These are phyloP conservation scores for Serilophus lunatus DNA, from an alignment of 2,113 vertebrate species.

Conservation along the genomic window DNA sequence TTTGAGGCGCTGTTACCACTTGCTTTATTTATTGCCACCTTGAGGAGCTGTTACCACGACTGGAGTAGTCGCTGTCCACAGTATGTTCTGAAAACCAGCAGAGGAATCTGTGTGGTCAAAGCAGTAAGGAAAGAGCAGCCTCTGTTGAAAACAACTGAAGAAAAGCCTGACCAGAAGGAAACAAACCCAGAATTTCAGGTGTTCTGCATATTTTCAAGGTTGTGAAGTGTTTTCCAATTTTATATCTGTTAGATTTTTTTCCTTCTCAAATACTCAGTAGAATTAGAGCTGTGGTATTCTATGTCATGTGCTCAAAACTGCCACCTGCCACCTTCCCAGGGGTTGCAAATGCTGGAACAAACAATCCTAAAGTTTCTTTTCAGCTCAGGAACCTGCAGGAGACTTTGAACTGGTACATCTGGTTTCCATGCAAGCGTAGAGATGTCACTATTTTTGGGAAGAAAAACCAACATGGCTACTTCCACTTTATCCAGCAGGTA, in stretches of 20 bases:
- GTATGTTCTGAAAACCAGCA: constrained; percentile 29
- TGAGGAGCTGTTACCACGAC: constrained; percentile 36
- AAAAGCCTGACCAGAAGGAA: neutral
- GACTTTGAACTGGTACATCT: neutral
- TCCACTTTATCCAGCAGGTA: neutral
- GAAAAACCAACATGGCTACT: neutral
- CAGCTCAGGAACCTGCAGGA: neutral
- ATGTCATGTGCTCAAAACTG: neutral
- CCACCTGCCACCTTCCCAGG: neutral
- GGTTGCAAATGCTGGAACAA: neutral
- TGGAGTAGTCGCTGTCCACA: constrained; percentile 61
- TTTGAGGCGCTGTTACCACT: constrained; percentile 6
- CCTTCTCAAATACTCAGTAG: constrained; percentile 18
- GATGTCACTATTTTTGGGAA: neutral
- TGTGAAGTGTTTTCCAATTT: constrained; percentile 12
- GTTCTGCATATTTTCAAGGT: neutral
- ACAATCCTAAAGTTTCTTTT: neutral
- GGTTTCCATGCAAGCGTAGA: neutral
- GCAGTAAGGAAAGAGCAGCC: constrained; percentile 1
- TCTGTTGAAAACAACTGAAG: neutral
- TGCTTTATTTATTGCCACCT: no score
- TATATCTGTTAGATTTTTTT: constrained; percentile 14
- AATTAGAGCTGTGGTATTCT: constrained; percentile 26
- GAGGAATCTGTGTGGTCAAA: neutral
- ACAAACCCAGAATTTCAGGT: neutral